Conservation (phyloP, 2,888 invertebrate species). For the Leptopilina myrica region DNA sequence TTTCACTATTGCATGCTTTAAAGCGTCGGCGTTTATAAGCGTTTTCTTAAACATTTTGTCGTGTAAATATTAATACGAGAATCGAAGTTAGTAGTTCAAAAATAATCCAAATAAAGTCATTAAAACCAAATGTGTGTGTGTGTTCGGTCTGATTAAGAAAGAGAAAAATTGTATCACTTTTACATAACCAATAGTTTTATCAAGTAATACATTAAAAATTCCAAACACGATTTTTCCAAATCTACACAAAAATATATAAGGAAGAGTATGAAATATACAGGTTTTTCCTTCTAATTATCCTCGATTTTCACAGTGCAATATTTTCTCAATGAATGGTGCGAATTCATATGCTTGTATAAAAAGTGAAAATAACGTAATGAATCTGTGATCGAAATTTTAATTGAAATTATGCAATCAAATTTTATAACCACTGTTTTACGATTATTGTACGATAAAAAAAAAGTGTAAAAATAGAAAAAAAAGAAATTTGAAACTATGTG, state of each 20-base stretch:
- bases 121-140: neutral
- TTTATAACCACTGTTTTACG: neutral
- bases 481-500: neutral
- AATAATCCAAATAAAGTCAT: neutral
- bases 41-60: constrained; percentile 4
- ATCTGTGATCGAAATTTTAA: neutral
- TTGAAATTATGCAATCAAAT: neutral
- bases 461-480: neutral
- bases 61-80: constrained; percentile 1
- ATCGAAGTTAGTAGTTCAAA: neutral
- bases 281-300: constrained; percentile 8
- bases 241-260: neutral
- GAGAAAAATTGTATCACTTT: constrained; percentile 5
- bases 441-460: neutral
- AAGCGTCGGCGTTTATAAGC: constrained; percentile 8
- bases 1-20: constrained; percentile 34
- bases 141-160: neutral
- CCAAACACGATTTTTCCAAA: constrained; percentile 4
- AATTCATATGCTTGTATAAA: neutral
- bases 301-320: neutral
- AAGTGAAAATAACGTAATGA: neutral
- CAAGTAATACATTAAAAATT: neutral
- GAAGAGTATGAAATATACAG: constrained; percentile 2
- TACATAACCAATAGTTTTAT: neutral
- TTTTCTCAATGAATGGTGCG: neutral